Evolutionary conservation across 2,888 invertebrate genomes (phyloP), one percentile per base, ranked within the genome.

Genomic region (Cheilosia vulpina): DNA sequence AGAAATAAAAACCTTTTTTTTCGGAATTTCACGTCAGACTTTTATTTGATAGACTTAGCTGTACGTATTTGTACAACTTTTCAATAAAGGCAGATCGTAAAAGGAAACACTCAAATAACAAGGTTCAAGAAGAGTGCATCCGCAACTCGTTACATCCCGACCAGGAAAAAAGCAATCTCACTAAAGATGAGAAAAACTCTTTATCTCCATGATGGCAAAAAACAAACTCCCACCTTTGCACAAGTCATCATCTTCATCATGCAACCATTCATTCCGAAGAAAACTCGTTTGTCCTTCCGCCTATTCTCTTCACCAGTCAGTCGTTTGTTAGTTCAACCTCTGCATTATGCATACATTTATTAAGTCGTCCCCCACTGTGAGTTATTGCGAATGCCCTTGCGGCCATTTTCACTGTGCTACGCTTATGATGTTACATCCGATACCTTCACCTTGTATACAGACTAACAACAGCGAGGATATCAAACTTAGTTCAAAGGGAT

Each of bases 271-370:
- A 31, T 31, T 31, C 2, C 9, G 68, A 6, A 4, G 24, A 38
- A 62, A 55, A 53, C 21, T 50, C 4, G 5, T 19, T 62, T 53
- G 34, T 38, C 15, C 34, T 17, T 17, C 7, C n/a, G 19, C 19
- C 19, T 15, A 38, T 55, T 27, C 21, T 38, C 21, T 38, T 21
- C n/a, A 11, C 9, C 43, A 17, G 24, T 53, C 15, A 21, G 21
- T 62, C 52, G 19, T 57, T 60, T 58, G 41, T 58, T 69, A 17
- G 69, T 47, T 24, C 17, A 62, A 78, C 63, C 50, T 41, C 27
- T 41, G 69, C 50, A 57, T 41, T 19, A 69, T 71, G 69, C 69
- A 78, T 57, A 71, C 38, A 50, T 71, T 78, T 78, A 57, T 57
- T 50, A 60, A 52, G 47, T 53, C 11, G 17, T 9, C 27, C 41